Conservation (phyloP, 2,797 vertebrate species). For the Lerista edwardsae region DNA sequence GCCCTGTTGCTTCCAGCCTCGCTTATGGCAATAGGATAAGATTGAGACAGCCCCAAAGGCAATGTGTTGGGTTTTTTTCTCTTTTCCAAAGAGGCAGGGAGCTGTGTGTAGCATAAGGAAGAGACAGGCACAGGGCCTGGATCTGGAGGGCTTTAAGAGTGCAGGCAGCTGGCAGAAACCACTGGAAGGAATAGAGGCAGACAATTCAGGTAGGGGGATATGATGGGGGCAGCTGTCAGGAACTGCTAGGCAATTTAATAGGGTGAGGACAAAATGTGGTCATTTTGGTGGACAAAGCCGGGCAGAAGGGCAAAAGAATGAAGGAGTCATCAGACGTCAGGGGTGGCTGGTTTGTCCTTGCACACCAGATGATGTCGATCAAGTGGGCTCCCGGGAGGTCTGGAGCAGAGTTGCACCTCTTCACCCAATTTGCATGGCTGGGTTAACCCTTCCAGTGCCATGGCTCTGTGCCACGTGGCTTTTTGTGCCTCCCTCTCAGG, state of each 20-base stretch:
- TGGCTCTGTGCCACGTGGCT: constrained; percentile 19
- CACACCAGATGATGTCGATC: not conserved
- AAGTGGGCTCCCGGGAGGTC: not conserved
- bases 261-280: not conserved
- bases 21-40: not conserved
- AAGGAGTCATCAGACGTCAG: not conserved
- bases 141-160: not conserved
- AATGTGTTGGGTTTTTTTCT: too few species aligned
- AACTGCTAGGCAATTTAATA: not conserved
- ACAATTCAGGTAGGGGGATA: not conserved
- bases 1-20: not conserved
- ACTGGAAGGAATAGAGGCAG: not conserved
- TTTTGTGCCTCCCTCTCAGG: constrained; percentile 26
- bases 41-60: not conserved
- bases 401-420: not conserved
- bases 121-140: not conserved
- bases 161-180: not conserved
- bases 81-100: not conserved
- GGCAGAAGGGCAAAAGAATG: not conserved
- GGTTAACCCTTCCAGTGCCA: constrained; percentile 37
- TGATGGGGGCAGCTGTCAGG: not conserved
- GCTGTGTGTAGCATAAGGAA: not conserved
- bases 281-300: not conserved
- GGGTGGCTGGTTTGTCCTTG: not conserved
- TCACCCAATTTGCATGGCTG: constrained; percentile 35